Evolutionary conservation across 2,888 invertebrate species (phyloP), one percentile per base, ranked within the genome.

Genomic region (Rhagium mordax): DNA sequence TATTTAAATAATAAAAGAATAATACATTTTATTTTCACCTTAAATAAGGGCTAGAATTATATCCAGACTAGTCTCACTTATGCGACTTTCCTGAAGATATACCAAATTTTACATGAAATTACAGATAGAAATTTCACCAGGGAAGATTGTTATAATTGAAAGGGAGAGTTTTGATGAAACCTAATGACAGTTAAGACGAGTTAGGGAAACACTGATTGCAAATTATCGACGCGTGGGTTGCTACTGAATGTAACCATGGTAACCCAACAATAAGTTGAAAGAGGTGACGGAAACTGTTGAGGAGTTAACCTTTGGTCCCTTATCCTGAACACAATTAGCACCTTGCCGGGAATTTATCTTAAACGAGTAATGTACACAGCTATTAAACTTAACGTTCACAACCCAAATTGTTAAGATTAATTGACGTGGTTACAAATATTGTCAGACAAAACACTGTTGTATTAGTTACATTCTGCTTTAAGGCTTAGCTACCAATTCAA

Each of bases 141-240:
- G 61, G 72, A 69, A 72, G 74, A 74, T 76, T 68, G 72, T 70
- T 64, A 70, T 77, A 77, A 77, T 77, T 77, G 75, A 77, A 77
- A 71, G 75, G 77, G 72, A 76, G 72, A 77, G 71, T 74, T 78
- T 76, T 80, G 79, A 80, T 76, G 78, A 78, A 74, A 74, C 70
- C 73, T 80, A 80, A 80, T 80, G 78, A 77, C 78, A 79, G 78
- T 77, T 75, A 78, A 75, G 78, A 72, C 76, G 74, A 73, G 76
- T 78, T 74, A 70, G 78, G 73, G 75, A 75, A 76, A 78, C 78
- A 78, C 78, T 80, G 80, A 80, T 80, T 80, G 78, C 76, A 78
- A 80, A 78, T 80, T 80, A 80, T 80, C 80, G 78, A 78, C 78
- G 75, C 70, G 67, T 74, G 76, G 72, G 41, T 73, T 64, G 75